Conservation (phyloP, 2,888 invertebrate species). For the Himalopsyche anomala region DNA sequence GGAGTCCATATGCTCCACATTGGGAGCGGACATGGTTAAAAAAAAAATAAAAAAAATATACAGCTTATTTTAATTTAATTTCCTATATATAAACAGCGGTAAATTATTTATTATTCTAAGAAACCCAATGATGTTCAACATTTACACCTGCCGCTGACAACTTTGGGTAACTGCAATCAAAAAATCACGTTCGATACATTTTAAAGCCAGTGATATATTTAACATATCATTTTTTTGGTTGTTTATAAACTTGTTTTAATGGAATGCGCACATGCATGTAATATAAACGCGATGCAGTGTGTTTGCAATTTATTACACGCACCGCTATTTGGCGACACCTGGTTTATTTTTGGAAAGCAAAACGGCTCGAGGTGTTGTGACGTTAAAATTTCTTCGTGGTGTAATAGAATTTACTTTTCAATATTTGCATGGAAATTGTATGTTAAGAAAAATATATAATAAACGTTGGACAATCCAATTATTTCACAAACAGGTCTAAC, state of each 20-base stretch:
- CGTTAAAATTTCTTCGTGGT: neutral
- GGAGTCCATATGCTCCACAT: too few relatives aligned
- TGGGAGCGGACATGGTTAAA: too few relatives aligned
- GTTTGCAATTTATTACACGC: slow-evolving; percentile 48
- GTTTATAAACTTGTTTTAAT: slow-evolving; percentile 15
- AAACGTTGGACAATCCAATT: too few relatives aligned
- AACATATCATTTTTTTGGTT: slow-evolving; percentile 5
- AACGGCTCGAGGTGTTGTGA: slow-evolving; percentile 46
- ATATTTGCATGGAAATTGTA: neutral
- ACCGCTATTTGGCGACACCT: slow-evolving; percentile 55
- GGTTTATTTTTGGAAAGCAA: slow-evolving; percentile 50
- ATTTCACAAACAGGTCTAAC: too few relatives aligned
- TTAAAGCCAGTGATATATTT: slow-evolving; percentile 13
- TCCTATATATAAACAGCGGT: too few relatives aligned
- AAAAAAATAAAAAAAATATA: too few relatives aligned
- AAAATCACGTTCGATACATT: neutral
- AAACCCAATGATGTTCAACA: neutral
- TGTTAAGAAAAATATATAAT: neutral
- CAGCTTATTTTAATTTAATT: too few relatives aligned
- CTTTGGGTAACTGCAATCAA: neutral
- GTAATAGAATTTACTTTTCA: neutral
- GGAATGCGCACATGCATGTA: slow-evolving; percentile 46
- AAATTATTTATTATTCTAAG: too few relatives aligned
- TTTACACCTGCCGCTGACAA: neutral
- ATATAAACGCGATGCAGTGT: slow-evolving; percentile 26